phyloP scores from a whole-genome alignment of 2,797 vertebrate genomes.

The Lycodopsis pacificus region DNA sequence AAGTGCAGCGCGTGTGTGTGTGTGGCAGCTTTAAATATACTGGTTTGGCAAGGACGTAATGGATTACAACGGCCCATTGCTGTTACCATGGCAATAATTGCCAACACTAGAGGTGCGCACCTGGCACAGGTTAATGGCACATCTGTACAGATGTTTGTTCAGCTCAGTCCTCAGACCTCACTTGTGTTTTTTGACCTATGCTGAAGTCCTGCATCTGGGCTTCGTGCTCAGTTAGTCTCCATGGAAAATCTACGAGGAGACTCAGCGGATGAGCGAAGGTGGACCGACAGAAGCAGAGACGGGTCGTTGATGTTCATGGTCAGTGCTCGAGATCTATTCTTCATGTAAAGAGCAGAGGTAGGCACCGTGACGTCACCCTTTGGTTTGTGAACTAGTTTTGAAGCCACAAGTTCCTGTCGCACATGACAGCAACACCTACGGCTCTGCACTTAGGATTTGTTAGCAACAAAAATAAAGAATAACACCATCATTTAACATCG shows the following conservation, averaged over 20 bases:
- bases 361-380: neutral
- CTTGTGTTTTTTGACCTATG: slow-evolving; percentile 28
- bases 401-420: neutral
- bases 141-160: slow-evolving; percentile 1
- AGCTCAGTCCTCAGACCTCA: neutral
- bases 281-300: neutral
- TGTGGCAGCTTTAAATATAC: neutral
- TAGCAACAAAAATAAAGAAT: neutral
- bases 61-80: neutral
- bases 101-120: neutral
- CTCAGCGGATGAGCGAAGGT: neutral
- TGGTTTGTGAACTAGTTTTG: neutral
- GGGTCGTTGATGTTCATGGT: neutral
- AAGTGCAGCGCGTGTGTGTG: neutral
- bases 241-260: neutral
- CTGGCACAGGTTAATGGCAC: slow-evolving; percentile 1
- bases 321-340: neutral
- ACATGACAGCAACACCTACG: too few species aligned
- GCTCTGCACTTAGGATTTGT: too few species aligned
- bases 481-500: neutral
- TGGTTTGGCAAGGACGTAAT: neutral
- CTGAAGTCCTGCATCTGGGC: neutral
- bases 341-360: neutral
- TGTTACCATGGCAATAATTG: slow-evolving; percentile 19
- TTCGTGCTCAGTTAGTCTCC: neutral